phyloP scores from a whole-genome alignment of 35 echinoderm and acorn worm species.

The Apostichopus californicus region DNA sequence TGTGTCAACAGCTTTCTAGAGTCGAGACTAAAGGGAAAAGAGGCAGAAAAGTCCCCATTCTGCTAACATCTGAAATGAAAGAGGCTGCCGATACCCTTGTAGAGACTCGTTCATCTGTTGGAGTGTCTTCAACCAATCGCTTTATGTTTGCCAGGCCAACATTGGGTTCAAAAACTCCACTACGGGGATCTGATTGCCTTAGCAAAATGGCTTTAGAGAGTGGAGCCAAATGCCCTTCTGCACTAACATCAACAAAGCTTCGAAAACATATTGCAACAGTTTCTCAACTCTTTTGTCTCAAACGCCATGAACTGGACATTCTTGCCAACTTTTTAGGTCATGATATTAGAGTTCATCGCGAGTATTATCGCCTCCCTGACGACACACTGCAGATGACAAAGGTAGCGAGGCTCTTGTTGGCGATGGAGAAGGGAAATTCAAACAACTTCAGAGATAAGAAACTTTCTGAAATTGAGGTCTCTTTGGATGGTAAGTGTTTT shows the following conservation, averaged over 20 bases:
- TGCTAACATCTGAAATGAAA: constrained; percentile 45
- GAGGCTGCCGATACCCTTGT: constrained; percentile 23
- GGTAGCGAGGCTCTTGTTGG: constrained; percentile 48
- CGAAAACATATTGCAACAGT: constrained; percentile 63
- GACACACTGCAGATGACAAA: constrained; percentile 59
- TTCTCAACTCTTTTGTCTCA: too few relatives aligned
- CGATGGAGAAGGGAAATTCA: constrained; percentile 49
- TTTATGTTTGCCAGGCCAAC: neutral
- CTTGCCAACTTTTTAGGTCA: too few relatives aligned
- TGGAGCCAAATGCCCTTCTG: constrained; percentile 44
- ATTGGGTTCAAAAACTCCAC: neutral
- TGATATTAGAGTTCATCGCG: too few relatives aligned
- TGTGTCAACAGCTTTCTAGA: constrained; percentile 44
- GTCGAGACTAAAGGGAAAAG: constrained; percentile 73
- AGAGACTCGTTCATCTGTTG: neutral
- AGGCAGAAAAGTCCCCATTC: constrained; percentile 47
- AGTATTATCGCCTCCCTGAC: constrained; percentile 66
- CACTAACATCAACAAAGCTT: constrained; percentile 45
- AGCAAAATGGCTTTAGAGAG: constrained; percentile 37
- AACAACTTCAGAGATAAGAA: too few relatives aligned
- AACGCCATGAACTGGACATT: too few relatives aligned
- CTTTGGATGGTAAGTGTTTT: neutral
- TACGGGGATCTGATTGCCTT: constrained; percentile 58
- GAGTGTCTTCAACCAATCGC: neutral
- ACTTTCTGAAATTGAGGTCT: too few relatives aligned